Conservation (phyloP, 2,888 invertebrate species). For the Podabrus alpinus region DNA sequence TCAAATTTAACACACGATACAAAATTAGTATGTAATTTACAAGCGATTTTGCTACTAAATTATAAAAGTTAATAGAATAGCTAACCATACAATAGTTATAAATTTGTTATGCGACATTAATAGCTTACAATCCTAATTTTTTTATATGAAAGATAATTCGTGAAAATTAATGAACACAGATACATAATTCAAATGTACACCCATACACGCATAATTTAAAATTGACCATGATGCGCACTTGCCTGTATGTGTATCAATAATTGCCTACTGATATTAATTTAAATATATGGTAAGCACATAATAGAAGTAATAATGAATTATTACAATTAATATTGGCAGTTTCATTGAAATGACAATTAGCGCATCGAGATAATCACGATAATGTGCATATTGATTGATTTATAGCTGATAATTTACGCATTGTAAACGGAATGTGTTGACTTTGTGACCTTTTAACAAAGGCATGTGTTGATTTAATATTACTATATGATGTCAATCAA, state of each 20-base stretch:
- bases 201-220: not conserved
- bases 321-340: conserved; percentile 3
- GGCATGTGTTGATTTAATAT: conserved; percentile 38
- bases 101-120: not conserved
- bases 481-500: conserved; percentile 34
- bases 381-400: conserved; percentile 36
- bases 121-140: not conserved
- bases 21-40: not conserved
- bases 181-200: not conserved
- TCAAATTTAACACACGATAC: not conserved
- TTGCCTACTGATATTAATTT: not conserved
- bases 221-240: not conserved
- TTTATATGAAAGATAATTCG: not conserved
- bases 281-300: not conserved
- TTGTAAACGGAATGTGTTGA: conserved; percentile 34
- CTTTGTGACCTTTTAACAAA: conserved; percentile 37
- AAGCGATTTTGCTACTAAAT: conserved; percentile 1
- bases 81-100: not conserved
- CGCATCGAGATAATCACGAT: conserved; percentile 23
- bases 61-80: not conserved
- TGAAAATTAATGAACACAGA: not conserved
- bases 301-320: conserved; percentile 3
- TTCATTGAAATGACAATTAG: conserved; percentile 26
- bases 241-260: not conserved
- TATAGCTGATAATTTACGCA: conserved; percentile 37